A percentile compares a stretch with the other conserved stretches of the same genome.
phyloP scores from a whole-genome alignment of 2,797 vertebrate genomes.

The Diglossa cyanea region DNA sequence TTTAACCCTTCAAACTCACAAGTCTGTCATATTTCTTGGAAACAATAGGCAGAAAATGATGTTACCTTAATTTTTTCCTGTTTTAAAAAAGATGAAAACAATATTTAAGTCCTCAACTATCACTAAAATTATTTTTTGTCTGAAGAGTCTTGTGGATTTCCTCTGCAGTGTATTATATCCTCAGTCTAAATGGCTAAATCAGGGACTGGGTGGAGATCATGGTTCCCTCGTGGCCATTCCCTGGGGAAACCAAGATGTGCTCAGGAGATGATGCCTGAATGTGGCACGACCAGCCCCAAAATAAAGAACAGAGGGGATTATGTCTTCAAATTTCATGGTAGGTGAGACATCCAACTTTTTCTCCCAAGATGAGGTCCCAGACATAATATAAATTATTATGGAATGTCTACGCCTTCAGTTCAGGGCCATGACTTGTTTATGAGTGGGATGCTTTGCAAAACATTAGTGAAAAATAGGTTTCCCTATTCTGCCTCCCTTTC shows the following conservation, averaged over 20 bases:
- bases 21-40: neutral
- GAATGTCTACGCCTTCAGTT: neutral
- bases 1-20: neutral
- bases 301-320: neutral
- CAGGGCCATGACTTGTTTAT: neutral
- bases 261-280: neutral
- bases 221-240: neutral
- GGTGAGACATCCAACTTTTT: neutral
- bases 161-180: neutral
- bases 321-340: neutral
- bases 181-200: neutral
- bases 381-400: neutral
- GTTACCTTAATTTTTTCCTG: neutral
- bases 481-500: neutral
- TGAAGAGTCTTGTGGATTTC: neutral
- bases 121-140: neutral
- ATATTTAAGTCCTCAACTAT: neutral
- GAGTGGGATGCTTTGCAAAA: neutral
- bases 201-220: neutral
- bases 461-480: neutral
- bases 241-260: neutral
- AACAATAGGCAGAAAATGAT: neutral
- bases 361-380: neutral
- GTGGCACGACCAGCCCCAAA: neutral
- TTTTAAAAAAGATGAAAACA: neutral